Percentiles rank a stretch among this genome's conserved stretches.
Evolutionary conservation across 2,888 invertebrate species (phyloP).

Genomic region (Conchocele bisecta): DNA sequence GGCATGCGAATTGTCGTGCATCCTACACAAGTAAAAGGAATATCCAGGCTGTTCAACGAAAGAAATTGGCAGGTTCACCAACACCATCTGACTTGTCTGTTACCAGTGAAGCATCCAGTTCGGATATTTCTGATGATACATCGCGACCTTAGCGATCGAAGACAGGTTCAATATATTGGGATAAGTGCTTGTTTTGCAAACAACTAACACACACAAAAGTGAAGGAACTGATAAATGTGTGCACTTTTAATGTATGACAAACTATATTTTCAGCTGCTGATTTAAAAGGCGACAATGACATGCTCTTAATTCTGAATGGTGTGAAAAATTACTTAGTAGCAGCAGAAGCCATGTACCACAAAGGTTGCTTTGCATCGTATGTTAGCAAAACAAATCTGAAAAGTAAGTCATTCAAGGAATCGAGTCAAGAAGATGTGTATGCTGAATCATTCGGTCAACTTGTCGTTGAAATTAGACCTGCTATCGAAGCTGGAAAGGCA

Average conservation of each 20-base stretch:
- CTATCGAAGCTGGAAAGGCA: neutral
- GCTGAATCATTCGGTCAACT: neutral
- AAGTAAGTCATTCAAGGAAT: too few species aligned
- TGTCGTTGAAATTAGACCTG: neutral
- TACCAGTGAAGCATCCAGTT: neutral
- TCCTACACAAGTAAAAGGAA: neutral
- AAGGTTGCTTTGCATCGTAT: neutral
- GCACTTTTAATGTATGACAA: neutral
- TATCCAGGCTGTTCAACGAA: neutral
- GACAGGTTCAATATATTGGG: neutral
- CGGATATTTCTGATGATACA: neutral
- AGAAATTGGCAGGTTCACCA: neutral
- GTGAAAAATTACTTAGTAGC: neutral
- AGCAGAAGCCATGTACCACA: neutral
- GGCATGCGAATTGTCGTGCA: constrained; percentile 1
- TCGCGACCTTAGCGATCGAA: neutral
- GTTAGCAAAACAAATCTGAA: too few species aligned
- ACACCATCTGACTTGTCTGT: neutral
- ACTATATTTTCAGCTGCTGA: neutral
- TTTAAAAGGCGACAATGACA: neutral
- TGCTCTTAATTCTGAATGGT: neutral
- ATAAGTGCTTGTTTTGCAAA: constrained; percentile 3
- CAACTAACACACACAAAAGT: too few species aligned
- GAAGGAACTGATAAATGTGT: neutral
- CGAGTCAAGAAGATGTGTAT: too few species aligned